These are phyloP conservation scores for Allygus modestus DNA, from an alignment of 2,888 invertebrate genomes.

Conservation along the genomic window DNA sequence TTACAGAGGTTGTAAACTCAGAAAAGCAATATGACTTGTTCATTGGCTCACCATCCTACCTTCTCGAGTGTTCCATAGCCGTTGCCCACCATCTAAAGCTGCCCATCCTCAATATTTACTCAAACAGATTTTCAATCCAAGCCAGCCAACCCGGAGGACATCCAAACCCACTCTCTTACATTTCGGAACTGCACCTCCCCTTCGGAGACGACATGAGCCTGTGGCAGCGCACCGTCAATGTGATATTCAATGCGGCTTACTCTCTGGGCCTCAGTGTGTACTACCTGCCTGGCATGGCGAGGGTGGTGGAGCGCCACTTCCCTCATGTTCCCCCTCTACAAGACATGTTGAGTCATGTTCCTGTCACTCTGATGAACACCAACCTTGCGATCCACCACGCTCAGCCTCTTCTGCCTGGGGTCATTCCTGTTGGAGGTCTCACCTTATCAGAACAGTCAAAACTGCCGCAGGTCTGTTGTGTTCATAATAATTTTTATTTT, in stretches of 20 bases:
- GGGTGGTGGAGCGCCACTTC: constrained; percentile 20
- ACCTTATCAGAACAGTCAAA: constrained; percentile 75
- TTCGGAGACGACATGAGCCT: constrained; percentile 36
- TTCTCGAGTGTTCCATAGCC: constrained; percentile 29
- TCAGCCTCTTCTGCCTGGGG: constrained; percentile 74
- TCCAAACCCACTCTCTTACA: not conserved
- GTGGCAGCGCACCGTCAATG: constrained; percentile 18
- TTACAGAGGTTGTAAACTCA: not conserved
- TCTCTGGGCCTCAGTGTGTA: not conserved
- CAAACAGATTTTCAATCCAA: constrained; percentile 26
- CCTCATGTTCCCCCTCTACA: constrained; percentile 24
- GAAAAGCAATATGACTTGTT: not conserved
- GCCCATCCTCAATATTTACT: constrained; percentile 33
- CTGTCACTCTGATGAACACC: constrained; percentile 31
- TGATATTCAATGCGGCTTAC: not conserved
- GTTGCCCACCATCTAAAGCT: constrained; percentile 13
- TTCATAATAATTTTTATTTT: too few relatives aligned
- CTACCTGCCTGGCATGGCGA: constrained; percentile 10
- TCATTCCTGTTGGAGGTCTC: constrained; percentile 78
- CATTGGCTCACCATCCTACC: constrained; percentile 15
- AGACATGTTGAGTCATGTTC: constrained; percentile 17
- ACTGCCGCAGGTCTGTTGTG: constrained; percentile 69
- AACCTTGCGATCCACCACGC: constrained; percentile 65
- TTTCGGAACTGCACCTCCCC: constrained; percentile 3
- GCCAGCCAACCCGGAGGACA: constrained; percentile 16